Evolutionary conservation across 2,113 vertebrate genomes (phyloP), one percentile per base, ranked within the genome.

Genomic region (Prunella fulvescens): DNA sequence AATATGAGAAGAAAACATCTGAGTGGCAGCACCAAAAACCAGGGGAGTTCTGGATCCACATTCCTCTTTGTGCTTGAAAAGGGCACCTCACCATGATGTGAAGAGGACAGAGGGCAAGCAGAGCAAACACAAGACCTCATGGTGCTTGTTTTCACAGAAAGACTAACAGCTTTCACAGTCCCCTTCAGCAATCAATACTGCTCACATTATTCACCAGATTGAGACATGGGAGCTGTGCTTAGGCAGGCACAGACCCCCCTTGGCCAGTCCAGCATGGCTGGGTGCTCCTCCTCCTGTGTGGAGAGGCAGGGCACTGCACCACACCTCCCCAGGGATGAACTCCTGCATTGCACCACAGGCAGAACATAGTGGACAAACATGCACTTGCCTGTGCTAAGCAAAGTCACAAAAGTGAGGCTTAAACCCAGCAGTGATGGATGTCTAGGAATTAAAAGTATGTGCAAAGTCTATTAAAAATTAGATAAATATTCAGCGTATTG

Each of bases 291-390:
- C 14, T 70, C 15, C 9, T 6, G 8, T 2, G 1, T 6, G 19
- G 25, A 79, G 48, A 56, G 25, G 15, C 24, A 70, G 73, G 44
- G 4, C 1, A 0, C 24, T 54, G n/a, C 10, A 9, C 4, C 12
- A 1, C 7, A 20, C 3, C 3, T 69, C 40, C 17, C 24, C n/a
- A 39, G 16, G n/a, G 50, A 28, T 0, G 0, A 24, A 10, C 3
- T 37, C n/a, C 14, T 85, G 33, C 20, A 23, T 0, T 74, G 44
- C 12, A 33, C 33, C n/a, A 13, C 9, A n/a, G 48, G 26, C 10
- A 50, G 20, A 72, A 31, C 37, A 42, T 2, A 47, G 8, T 42
- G 35, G 5, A 8, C 31, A 70, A 78, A 57, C 0, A 1, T 29
- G 12, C 5, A 14, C 25, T 29, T 81, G 15, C 13, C 19, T 76